phyloP scores from a whole-genome alignment of 2,113 vertebrate species.

The Piaya cayana region DNA sequence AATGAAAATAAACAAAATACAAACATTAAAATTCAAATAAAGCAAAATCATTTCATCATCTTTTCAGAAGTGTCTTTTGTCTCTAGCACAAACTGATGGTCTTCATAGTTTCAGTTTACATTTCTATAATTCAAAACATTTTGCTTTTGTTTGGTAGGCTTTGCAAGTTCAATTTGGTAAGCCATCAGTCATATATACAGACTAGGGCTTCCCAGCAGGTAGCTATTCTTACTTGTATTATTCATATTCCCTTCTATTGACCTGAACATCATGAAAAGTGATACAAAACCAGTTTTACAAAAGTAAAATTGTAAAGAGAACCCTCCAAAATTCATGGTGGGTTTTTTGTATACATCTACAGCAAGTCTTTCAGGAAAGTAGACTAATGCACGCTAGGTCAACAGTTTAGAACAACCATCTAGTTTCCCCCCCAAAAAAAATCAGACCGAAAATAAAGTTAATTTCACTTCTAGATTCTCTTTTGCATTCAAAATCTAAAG shows the following conservation, averaged over 20 bases:
- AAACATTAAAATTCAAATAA: not conserved
- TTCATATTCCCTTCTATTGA: not conserved
- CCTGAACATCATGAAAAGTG: not conserved
- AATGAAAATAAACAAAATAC: not conserved
- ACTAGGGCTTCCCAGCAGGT: not conserved
- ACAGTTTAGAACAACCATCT: not conserved
- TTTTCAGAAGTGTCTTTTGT: not conserved
- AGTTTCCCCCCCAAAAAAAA: not conserved
- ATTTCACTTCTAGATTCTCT: not conserved
- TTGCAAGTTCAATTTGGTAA: not conserved
- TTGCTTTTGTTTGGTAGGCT: conserved; percentile 19
- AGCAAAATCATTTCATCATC: not conserved
- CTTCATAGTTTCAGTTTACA: conserved; percentile 3
- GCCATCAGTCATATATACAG: not conserved
- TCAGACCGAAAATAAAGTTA: not conserved
- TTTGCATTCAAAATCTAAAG: not conserved
- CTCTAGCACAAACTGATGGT: not conserved
- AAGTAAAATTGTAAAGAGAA: not conserved
- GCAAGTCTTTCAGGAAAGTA: not conserved
- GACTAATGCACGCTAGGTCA: not conserved
- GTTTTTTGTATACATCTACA: not conserved
- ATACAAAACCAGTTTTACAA: not conserved
- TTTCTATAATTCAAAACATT: conserved; percentile 20
- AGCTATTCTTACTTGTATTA: not conserved
- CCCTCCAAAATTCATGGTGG: not conserved